A percentile compares a stretch with the other conserved stretches of the same genome.
Conservation (phyloP, 2,113 vertebrate genomes). For the Oxygymnocypris stewartii region DNA sequence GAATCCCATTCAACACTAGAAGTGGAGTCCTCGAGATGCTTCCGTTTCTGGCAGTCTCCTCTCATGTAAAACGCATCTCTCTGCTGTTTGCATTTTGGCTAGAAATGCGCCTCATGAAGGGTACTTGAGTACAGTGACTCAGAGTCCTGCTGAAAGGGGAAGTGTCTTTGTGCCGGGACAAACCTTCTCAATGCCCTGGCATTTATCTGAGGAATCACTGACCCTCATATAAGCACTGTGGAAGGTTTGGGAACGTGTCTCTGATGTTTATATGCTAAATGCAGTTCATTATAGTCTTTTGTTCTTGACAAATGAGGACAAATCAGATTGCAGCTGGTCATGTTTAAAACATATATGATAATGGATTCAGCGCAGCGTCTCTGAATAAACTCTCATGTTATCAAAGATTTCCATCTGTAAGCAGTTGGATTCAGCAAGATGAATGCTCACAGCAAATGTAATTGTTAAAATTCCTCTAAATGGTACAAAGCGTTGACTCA, state of each 20-base stretch:
- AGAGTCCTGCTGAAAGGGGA: neutral
- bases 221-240: neutral
- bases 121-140: conserved; percentile 1
- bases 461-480: conserved; percentile 23
- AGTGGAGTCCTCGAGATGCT: conserved; percentile 23
- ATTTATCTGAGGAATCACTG: conserved; percentile 6
- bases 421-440: conserved; percentile 9
- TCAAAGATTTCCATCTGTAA: conserved; percentile 26
- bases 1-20: conserved; percentile 39
- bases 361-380: conserved; percentile 23
- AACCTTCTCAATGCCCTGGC: neutral
- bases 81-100: neutral
- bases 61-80: conserved; percentile 3
- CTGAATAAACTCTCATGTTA: conserved; percentile 21
- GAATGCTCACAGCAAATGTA: conserved; percentile 31
- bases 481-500: conserved; percentile 9
- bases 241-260: neutral
- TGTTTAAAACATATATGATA: conserved; percentile 38
- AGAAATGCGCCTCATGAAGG: conserved; percentile 2
- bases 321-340: conserved; percentile 34
- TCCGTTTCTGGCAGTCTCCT: neutral
- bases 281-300: neutral
- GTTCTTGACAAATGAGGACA: conserved; percentile 19
- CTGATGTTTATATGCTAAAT: neutral
- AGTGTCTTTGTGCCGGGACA: neutral